A percentile compares a stretch with the other conserved stretches of the same genome.
Evolutionary conservation across 2,113 vertebrate genomes (phyloP).

Genomic region (Theristicus caerulescens): DNA sequence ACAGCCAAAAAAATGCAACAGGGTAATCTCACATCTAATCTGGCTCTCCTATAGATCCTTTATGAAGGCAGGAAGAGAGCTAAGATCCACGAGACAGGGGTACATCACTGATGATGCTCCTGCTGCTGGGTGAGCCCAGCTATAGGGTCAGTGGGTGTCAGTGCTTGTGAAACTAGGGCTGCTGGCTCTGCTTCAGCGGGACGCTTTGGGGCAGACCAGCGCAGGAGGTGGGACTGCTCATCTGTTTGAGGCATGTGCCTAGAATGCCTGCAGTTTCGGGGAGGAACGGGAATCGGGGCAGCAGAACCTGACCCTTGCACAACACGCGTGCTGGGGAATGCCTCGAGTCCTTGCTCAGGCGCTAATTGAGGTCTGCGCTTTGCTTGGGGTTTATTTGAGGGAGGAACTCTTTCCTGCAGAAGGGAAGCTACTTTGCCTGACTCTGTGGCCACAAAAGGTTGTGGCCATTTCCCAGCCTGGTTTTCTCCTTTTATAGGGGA

Average conservation of each 20-base stretch:
- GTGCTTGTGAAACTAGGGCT: not conserved
- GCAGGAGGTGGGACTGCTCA: not conserved
- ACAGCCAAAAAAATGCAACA: not conserved
- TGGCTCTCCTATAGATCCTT: not conserved
- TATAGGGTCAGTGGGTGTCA: not conserved
- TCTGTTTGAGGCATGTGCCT: not conserved
- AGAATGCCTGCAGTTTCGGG: slow-evolving; percentile 42
- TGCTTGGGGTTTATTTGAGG: not conserved
- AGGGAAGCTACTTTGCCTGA: not conserved
- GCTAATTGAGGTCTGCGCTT: slow-evolving; percentile 17
- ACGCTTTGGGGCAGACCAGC: not conserved
- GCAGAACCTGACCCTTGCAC: slow-evolving; percentile 62
- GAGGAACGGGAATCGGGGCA: slow-evolving; percentile 39
- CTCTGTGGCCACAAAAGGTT: not conserved
- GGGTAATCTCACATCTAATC: not conserved
- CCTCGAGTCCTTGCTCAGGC: slow-evolving; percentile 22
- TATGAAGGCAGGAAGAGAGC: not conserved
- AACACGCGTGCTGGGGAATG: not conserved
- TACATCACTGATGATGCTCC: not conserved
- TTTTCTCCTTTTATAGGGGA: not conserved
- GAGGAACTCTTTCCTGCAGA: not conserved
- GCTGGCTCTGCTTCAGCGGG: not conserved
- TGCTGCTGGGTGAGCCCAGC: not conserved
- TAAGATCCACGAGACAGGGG: rapidly evolving
- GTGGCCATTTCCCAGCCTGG: not conserved